phyloP scores from a whole-genome alignment of 2,888 invertebrate species.

The Andrena camellia region DNA sequence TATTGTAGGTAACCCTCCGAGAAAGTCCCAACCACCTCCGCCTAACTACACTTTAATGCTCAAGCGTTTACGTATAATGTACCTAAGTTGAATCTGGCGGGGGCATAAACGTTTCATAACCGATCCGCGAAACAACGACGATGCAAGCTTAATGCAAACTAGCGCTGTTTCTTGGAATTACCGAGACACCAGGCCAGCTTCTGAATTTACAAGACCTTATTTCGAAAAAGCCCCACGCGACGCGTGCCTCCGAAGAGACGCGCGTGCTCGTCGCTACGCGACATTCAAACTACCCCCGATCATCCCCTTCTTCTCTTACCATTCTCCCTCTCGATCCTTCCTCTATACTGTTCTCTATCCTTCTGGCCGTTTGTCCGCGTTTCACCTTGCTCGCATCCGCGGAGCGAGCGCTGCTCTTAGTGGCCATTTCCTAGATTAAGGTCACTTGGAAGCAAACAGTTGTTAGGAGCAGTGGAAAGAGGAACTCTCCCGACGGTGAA shows the following conservation, averaged over 20 bases:
- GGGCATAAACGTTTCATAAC: conserved; percentile 39
- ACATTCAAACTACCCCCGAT: not conserved
- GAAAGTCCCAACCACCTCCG: not conserved
- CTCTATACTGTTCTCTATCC: not conserved
- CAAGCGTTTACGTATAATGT: not conserved
- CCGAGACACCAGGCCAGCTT: conserved; percentile 7
- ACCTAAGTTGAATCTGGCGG: conserved; percentile 17
- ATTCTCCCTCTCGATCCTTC: not conserved
- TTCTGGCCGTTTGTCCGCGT: conserved; percentile 29
- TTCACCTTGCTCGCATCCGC: conserved; percentile 44
- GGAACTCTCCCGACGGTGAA: conserved; percentile 33
- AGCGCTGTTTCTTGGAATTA: conserved; percentile 45
- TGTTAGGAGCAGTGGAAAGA: conserved; percentile 59
- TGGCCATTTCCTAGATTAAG: conserved; percentile 75
- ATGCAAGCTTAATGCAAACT: conserved; percentile 25
- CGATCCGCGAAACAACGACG: conserved; percentile 27
- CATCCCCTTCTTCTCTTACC: not conserved
- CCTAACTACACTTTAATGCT: conserved; percentile 18
- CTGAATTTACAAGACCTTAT: conserved; percentile 45
- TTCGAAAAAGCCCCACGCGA: conserved; percentile 28
- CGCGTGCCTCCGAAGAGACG: conserved; percentile 11
- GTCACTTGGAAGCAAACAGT: conserved; percentile 75
- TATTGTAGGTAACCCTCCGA: too few relatives aligned
- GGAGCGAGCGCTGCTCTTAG: conserved; percentile 63
- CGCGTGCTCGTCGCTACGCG: not conserved